A percentile compares a stretch with the other conserved stretches of the same genome.
Conservation (phyloP, 2,888 invertebrate genomes). For the Drosophila demipolita region DNA sequence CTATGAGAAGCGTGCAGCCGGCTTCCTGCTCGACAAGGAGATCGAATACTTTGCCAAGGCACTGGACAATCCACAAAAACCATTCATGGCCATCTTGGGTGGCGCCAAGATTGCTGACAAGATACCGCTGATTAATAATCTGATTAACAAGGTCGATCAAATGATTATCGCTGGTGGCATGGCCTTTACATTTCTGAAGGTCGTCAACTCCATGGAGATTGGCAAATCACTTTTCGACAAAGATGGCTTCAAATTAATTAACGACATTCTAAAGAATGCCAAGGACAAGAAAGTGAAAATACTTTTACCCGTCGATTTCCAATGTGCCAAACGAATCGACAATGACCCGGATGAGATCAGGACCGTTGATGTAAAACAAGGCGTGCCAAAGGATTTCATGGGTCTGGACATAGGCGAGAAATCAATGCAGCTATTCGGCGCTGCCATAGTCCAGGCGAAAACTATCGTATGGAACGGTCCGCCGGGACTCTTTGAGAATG, state of each 20-base stretch:
- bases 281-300: slow-evolving; percentile 95
- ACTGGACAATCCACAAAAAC: slow-evolving; percentile 96
- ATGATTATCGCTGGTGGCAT: slow-evolving; percentile 99
- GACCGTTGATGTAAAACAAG: slow-evolving; percentile 89
- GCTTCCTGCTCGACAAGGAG: slow-evolving; percentile 98
- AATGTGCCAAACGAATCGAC: slow-evolving; percentile 97
- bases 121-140: slow-evolving; percentile 98
- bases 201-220: slow-evolving; percentile 96
- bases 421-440: slow-evolving; percentile 91
- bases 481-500: slow-evolving; percentile 98
- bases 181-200: slow-evolving; percentile 99
- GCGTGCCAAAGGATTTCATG: slow-evolving; percentile 97
- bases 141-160: slow-evolving; percentile 98
- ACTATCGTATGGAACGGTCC: slow-evolving; percentile 99
- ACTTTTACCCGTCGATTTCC: slow-evolving; percentile 97
- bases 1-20: slow-evolving; percentile 95
- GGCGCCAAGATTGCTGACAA: slow-evolving; percentile 99
- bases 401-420: slow-evolving; percentile 97
- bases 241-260: slow-evolving; percentile 97
- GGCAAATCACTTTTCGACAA: slow-evolving; percentile 97
- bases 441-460: slow-evolving; percentile 94
- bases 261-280: slow-evolving; percentile 95
- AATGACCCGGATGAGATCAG: slow-evolving; percentile 93
- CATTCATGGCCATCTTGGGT: slow-evolving; percentile 99
- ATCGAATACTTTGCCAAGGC: slow-evolving; percentile 98